These are phyloP conservation scores for Laticauda laticaudata DNA, from an alignment of 2,113 vertebrate genomes.

Conservation along the genomic window DNA sequence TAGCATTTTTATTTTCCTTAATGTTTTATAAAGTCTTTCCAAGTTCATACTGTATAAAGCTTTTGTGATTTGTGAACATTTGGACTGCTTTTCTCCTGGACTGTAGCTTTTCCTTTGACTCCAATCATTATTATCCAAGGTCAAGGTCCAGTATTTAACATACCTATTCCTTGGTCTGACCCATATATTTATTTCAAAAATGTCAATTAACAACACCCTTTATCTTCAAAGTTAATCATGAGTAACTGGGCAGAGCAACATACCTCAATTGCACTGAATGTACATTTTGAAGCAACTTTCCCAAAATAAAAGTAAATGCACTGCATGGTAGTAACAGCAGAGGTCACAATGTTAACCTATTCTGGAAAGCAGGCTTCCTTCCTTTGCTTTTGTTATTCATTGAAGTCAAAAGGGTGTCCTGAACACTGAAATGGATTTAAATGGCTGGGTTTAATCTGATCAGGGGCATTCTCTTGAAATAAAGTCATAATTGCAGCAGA, in stretches of 20 bases:
- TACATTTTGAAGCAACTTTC: slow-evolving; percentile 5
- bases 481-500: background rate
- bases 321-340: background rate
- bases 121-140: slow-evolving; percentile 26
- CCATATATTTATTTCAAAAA: slow-evolving; percentile 34
- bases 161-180: slow-evolving; percentile 38
- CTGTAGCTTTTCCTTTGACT: slow-evolving; percentile 29
- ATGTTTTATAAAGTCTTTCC: slow-evolving; percentile 3
- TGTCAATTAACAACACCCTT: slow-evolving; percentile 8
- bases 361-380: background rate
- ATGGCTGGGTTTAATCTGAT: background rate
- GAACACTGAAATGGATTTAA: background rate
- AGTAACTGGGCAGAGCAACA: background rate
- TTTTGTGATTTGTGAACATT: slow-evolving; percentile 20
- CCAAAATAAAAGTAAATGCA: background rate
- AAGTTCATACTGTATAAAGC: background rate
- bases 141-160: slow-evolving; percentile 32
- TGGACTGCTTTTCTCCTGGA: background rate
- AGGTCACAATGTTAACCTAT: background rate
- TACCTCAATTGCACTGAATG: slow-evolving; percentile 26
- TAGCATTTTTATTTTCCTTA: background rate
- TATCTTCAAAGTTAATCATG: background rate
- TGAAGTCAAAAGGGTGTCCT: background rate
- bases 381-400: background rate
- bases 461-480: background rate